Evolutionary conservation across 2,113 vertebrate species (phyloP), one percentile per base, ranked within the genome.

Genomic region (Takifugu flavidus): DNA sequence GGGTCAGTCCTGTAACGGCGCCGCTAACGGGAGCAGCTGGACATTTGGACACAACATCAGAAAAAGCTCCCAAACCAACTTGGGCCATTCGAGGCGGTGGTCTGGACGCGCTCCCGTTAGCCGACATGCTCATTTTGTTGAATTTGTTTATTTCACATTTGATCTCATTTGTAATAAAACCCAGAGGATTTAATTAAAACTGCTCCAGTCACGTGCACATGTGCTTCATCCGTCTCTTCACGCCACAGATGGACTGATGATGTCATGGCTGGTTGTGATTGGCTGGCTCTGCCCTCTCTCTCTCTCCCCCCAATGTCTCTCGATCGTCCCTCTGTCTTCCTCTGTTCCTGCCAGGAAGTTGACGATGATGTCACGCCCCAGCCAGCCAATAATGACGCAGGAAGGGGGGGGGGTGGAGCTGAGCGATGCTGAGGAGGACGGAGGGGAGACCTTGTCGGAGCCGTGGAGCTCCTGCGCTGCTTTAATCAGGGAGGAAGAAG

Each of bases 401-500:
- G 77, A 49, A 82, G 60, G 59, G 85, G 88, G 78, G 86, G 87
- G 83, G 27, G 91, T 77, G 91, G 91, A 94, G 86, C 91, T 95
- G 90, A 94, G 94, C 78, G 93, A 96, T 89, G 94, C 95, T 64
- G 87, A 92, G 75, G 90, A 89, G 82, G 88, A 80, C 52, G 82
- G 45, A n/a, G 45, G 6, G 65, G 82, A 83, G 80, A 80, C 84
- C 74, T 70, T 49, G 78, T 77, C 73, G 55, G 64, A 79, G 80
- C 81, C 44, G 65, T 70, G 71, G 77, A 86, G 81, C 42, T 82
- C 77, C 45, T 26, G 63, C 28, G 2, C 47, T 75, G 65, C 88
- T 75, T 82, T 82, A 25, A 87, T 47, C 3, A 73, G 74, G 79
- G 62, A 67, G 56, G 57, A 70, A 50, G 53, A 61, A 53, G 42